Evolutionary conservation across 1,140 invertebrate species (phyloP), one percentile per base, ranked within the genome.

Genomic region (roundworm (Caenorhabditis elegans)): DNA sequence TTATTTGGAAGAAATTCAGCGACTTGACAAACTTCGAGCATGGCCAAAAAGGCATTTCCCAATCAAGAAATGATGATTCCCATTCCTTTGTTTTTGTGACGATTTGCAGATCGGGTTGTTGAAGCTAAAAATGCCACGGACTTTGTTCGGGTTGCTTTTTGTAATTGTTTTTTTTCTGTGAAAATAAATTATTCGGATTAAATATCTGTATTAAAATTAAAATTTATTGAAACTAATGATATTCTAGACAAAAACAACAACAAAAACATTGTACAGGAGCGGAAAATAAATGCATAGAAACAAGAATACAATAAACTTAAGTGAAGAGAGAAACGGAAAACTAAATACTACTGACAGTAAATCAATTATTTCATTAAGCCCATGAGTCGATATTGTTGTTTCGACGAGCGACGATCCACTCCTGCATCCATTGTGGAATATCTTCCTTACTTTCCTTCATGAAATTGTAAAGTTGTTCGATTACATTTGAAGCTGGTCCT

Each of bases 11-110:
- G 82, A 83, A 43, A 48, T 79, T 34, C 28, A 77, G 17, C 28
- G 77, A 17, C 28, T 83, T 11, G 43, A 34, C 19, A 43, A 79
- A 39, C 76, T 83, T 48, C 53, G 82, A 70, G 46, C 77, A 6
- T 83, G 39, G 51, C 82, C 82, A 22, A 65, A 60, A 11, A 48
- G 82, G 11, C 82, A 83, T 53, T 83, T 83, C 55, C 77, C 82
- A 47, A 83, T 83, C n/a, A 31, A 46, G 17, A 51, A 82, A 60
- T 26, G 60, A 34, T n/a, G n/a, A n/a, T n/a, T n/a, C n/a, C n/a
- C 39, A 17, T 51, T 60, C n/a, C 15, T 34, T 34, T 31, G 31
- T 11, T 31, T 31, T 60, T 60, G 53, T 31, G 26, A 60, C 15
- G 17, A 39, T 13, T 24, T 70, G 11, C 10, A 2, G 10, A 39